Percentiles rank a stretch among this genome's conserved stretches.
These are phyloP conservation scores for Meganola albula DNA, from an alignment of 2,888 invertebrate species.

Conservation along the genomic window DNA sequence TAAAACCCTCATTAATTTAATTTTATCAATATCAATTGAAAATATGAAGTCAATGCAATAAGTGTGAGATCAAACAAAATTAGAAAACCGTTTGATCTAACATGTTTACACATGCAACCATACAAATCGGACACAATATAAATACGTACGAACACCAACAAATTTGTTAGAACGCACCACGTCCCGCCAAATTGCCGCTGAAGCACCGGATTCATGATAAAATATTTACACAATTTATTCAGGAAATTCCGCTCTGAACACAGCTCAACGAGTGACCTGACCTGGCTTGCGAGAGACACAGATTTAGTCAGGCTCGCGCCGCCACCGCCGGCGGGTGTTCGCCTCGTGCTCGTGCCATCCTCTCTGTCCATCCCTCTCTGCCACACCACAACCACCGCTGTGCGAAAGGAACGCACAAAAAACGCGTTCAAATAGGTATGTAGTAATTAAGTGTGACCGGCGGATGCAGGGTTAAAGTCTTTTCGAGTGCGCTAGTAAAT, in stretches of 20 bases:
- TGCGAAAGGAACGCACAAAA: conserved; percentile 42
- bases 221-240: conserved; percentile 44
- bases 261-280: conserved; percentile 60
- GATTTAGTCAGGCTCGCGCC: conserved; percentile 74
- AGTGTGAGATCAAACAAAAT: conserved; percentile 27
- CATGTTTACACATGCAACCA: conserved; percentile 26
- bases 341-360: conserved; percentile 28
- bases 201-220: conserved; percentile 32
- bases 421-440: conserved; percentile 29
- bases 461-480: conserved; percentile 36
- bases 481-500: conserved; percentile 33
- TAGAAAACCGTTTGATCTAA: conserved; percentile 20
- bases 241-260: conserved; percentile 37
- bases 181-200: conserved; percentile 36
- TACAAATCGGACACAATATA: conserved; percentile 33
- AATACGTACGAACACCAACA: conserved; percentile 33
- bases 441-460: conserved; percentile 37
- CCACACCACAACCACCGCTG: conserved; percentile 40
- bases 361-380: conserved; percentile 44
- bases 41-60: conserved; percentile 13
- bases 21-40: no score
- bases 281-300: conserved; percentile 65
- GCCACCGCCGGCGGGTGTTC: conserved; percentile 57
- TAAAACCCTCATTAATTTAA: no score
- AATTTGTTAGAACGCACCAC: conserved; percentile 32